These are phyloP conservation scores for Holcopasites calliopsidis DNA, from an alignment of 1,140 invertebrate species.

Conservation along the genomic window DNA sequence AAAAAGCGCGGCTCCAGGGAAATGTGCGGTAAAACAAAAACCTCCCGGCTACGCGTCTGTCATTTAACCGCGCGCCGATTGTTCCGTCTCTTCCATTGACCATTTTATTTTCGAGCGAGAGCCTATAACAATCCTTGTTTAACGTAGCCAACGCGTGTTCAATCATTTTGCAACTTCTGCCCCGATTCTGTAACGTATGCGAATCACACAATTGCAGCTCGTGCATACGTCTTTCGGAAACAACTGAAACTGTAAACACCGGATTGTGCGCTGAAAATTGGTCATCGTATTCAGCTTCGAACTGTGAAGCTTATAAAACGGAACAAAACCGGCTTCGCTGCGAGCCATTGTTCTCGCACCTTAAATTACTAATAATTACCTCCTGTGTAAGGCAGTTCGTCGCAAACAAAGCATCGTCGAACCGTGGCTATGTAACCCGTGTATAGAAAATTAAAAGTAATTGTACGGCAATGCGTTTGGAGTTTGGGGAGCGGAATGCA, in stretches of 20 bases:
- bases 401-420: neutral
- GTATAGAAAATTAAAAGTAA: constrained; percentile 9
- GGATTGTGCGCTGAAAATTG: no score
- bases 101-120: neutral
- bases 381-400: neutral
- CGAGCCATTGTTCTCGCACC: neutral
- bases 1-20: neutral
- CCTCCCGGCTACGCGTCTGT: neutral
- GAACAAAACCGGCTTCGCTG: neutral
- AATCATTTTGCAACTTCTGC: no score
- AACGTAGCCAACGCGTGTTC: no score
- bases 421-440: neutral
- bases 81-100: neutral
- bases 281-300: neutral
- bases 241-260: neutral
- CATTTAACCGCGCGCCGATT: neutral
- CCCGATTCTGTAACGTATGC: no score
- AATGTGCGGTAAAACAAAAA: neutral
- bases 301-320: neutral
- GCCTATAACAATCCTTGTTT: no score
- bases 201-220: no score
- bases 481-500: neutral
- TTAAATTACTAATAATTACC: constrained; percentile 8
- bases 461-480: neutral
- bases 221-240: no score